Evolutionary conservation across 2,888 invertebrate genomes (phyloP).

Genomic region (Protophormia terraenovae): DNA sequence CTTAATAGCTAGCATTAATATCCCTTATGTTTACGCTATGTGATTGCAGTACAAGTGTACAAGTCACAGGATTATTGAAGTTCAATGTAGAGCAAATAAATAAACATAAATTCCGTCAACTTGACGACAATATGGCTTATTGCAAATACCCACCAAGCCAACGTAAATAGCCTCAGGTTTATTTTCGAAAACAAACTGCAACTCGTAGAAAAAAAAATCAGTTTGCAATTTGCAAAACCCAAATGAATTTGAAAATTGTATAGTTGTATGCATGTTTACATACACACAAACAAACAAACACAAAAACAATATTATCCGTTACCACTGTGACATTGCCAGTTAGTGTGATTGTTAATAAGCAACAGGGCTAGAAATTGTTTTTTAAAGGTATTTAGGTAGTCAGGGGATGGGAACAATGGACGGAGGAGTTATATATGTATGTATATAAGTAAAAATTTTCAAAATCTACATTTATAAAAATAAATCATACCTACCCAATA

Average conservation of each 20-base stretch:
- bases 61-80: not conserved
- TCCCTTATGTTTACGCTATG: no score
- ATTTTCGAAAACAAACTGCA: not conserved
- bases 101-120: not conserved
- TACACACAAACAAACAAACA: no score
- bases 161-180: not conserved
- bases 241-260: not conserved
- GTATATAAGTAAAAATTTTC: no score
- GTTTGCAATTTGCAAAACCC: not conserved
- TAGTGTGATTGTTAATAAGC: slow-evolving; percentile 18
- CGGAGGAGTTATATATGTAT: not conserved
- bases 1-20: no score
- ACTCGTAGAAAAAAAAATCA: not conserved
- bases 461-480: slow-evolving; percentile 12
- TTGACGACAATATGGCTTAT: not conserved
- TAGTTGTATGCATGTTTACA: not conserved
- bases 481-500: slow-evolving; percentile 83
- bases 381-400: not conserved
- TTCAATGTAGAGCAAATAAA: not conserved
- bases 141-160: not conserved
- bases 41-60: no score
- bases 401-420: not conserved
- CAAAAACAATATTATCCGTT: not conserved
- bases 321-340: slow-evolving; percentile 36
- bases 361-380: not conserved